Evolutionary conservation across 2,113 vertebrate genomes (phyloP), one percentile per base, ranked within the genome.

Genomic region (Notiomystis cincta): DNA sequence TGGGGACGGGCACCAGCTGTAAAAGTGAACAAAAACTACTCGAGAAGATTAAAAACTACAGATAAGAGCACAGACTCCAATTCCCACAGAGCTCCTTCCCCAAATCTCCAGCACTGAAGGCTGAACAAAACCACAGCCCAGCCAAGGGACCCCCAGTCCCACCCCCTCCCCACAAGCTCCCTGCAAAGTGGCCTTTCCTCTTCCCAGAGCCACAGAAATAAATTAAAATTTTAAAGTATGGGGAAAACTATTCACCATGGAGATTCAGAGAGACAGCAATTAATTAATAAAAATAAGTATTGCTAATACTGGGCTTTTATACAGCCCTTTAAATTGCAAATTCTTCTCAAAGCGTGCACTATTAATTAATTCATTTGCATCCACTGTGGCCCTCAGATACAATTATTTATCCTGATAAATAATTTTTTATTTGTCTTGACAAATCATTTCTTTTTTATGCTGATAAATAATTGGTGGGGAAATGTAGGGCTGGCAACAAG

Each of bases 201-300:
- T 71, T 53, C 23, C 44, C 64, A 80, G 28, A 84, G 65, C 23
- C 56, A 31, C 33, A 10, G 66, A 76, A 89, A 89, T 35, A 37
- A 81, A 66, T 35, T 22, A 35, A 71, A 83, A 92, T 50, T 58
- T 9, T 3, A 85, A 89, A 89, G 65, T 38, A 61, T 6, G 30
- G 47, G 64, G 67, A 56, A 69, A 95, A 86, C 96, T 87, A 94
- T 72, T 92, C 81, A 92, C 88, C 86, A 75, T 50, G 83, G 93
- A 96, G 81, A 90, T 73, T 44, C 9, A 1, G 79, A 93, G 78
- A 93, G 90, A 62, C 78, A 58, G 87, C 54, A 91, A 95, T 93
- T 96, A 96, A 96, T 96, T 96, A 96, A 97, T 95, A 96, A 95
- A 89, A 94, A 90, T 87, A 87, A 96, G 56, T 89, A 80, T 82